Conservation (phyloP, 1,140 invertebrate genomes). For the Notospermus geniculatus region DNA sequence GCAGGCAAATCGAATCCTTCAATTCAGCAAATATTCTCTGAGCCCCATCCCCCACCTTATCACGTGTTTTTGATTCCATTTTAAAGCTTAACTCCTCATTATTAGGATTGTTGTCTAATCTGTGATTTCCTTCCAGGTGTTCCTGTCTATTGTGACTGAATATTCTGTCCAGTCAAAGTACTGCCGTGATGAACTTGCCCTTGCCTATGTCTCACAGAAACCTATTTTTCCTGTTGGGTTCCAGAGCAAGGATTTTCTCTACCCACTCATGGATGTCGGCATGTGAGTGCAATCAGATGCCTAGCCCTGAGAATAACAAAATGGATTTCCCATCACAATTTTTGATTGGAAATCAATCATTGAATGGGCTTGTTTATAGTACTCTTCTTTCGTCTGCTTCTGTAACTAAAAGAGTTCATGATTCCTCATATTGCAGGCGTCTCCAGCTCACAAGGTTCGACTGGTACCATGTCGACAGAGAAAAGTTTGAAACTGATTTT, state of each 20-base stretch:
- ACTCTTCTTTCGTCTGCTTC: constrained; percentile 10
- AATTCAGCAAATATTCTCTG: too few species aligned
- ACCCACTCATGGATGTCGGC: constrained; percentile 36
- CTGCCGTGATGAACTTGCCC: constrained; percentile 41
- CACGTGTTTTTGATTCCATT: too few species aligned
- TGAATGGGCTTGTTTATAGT: too few species aligned
- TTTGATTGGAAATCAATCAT: too few species aligned
- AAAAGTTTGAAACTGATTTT: constrained; percentile 27
- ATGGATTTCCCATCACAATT: too few species aligned
- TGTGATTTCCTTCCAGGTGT: constrained; percentile 30
- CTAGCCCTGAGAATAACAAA: too few species aligned
- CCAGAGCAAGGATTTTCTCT: constrained; percentile 24
- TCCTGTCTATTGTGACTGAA: constrained; percentile 35
- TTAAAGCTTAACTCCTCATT: too few species aligned
- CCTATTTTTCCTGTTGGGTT: constrained; percentile 42
- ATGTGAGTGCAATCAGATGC: constrained; percentile 31
- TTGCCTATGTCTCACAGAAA: constrained; percentile 43
- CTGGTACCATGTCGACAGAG: constrained; percentile 29
- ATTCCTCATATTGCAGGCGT: constrained; percentile 34
- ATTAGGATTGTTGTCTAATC: background rate
- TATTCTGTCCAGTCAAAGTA: constrained; percentile 36
- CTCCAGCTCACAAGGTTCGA: constrained; percentile 34
- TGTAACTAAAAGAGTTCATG: too few species aligned
- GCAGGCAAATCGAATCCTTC: too few species aligned
- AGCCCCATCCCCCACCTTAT: too few species aligned